Evolutionary conservation across 2,888 invertebrate genomes (phyloP), one percentile per base, ranked within the genome.

Genomic region (Drosophila meridionalis): DNA sequence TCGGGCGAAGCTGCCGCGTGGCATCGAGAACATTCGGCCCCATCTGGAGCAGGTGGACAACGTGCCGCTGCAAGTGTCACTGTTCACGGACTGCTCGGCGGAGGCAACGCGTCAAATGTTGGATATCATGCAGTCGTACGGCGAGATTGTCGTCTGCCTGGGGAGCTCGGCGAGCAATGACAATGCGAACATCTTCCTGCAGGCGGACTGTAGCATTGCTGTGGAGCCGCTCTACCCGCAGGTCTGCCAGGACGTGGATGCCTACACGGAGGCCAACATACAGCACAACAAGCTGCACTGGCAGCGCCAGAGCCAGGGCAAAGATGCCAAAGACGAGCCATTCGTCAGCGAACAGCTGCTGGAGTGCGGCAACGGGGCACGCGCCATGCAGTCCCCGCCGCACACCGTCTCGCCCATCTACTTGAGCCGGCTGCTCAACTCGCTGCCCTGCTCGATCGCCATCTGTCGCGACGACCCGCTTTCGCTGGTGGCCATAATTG

Each of bases 1-100:
- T 93, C 95, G 98, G 90, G 98, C 99, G 0, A 98, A 99, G 92
- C 94, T 99, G 53, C 99, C 99, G 0, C 95, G 98, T 62, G 99
- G 99, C 57, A 99, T 99, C 83, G 98, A 98, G 90, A 98, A 99
- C 93, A 99, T 99, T 83, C 95, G 99, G 0, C 98, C 99, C 0
- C 99, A 99, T 93, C 95, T 99, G 80, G 97, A 98, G 92, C 95
- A 96, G 80, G 98, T 99, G 61, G 99, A 99, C 94, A 99, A 99
- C 94, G 99, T 99, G 59, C 99, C 99, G 5, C 94, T 99, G 38
- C 95, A 99, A 63, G 99, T 99, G 26, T 99, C 99, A 0, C 94
- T 99, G 12, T 99, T 99, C 93, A 99, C 99, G 0, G 99, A 99
- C 94, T 99, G 99, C 94, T 98, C 97, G 2, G 96, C 98, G n/a